Evolutionary conservation across 2,888 invertebrate species (phyloP).

Genomic region (Phania funesta): DNA sequence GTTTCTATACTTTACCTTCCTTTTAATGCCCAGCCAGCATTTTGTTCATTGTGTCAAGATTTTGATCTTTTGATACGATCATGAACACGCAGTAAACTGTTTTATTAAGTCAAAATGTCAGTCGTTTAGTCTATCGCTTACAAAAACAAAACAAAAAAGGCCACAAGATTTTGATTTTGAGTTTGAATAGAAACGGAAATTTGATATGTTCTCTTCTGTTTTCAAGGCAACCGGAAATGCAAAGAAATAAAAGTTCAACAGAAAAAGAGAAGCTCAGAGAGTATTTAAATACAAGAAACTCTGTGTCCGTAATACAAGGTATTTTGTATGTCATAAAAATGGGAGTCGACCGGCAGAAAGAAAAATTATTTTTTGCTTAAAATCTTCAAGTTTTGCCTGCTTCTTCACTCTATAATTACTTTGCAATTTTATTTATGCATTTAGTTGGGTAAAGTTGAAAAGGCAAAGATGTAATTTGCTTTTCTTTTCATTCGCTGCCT

Average conservation of each 20-base stretch:
- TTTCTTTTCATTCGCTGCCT: background rate
- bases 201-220: constrained; percentile 41
- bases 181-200: constrained; percentile 45
- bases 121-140: constrained; percentile 1
- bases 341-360: constrained; percentile 46
- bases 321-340: constrained; percentile 22
- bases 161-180: constrained; percentile 35
- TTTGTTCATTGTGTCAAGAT: constrained; percentile 37
- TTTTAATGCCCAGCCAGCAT: constrained; percentile 43
- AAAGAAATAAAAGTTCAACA: constrained; percentile 1
- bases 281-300: background rate
- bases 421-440: constrained; percentile 19
- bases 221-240: constrained; percentile 54
- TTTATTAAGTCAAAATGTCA: constrained; percentile 66
- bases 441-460: constrained; percentile 38
- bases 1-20: background rate
- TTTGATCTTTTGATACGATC: constrained; percentile 60
- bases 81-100: constrained; percentile 38
- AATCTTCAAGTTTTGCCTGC: constrained; percentile 31
- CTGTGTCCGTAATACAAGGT: background rate
- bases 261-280: background rate
- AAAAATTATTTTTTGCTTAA: constrained; percentile 11
- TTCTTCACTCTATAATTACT: constrained; percentile 46
- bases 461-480: constrained; percentile 52
- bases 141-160: constrained; percentile 31